These are phyloP conservation scores for Cantharis flavilabris DNA, from an alignment of 2,888 invertebrate genomes.

Conservation along the genomic window DNA sequence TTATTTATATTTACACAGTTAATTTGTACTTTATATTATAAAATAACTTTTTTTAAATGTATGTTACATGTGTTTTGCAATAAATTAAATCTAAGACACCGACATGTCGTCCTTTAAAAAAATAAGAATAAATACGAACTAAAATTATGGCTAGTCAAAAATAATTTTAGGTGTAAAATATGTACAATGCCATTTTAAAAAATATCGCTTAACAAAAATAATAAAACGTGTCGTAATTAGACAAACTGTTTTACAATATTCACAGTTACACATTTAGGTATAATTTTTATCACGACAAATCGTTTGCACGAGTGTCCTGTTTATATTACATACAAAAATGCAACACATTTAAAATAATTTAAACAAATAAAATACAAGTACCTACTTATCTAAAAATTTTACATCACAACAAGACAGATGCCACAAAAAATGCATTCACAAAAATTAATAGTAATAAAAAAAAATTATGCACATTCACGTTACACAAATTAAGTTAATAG, in stretches of 20 bases:
- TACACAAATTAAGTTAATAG: background rate
- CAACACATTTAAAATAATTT: background rate
- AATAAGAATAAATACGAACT: background rate
- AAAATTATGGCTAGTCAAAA: background rate
- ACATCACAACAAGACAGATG: background rate
- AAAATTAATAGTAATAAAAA: slow-evolving; percentile 4
- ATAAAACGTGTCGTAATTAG: background rate
- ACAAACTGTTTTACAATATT: background rate
- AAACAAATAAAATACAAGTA: background rate
- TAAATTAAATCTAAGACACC: background rate
- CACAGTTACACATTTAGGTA: background rate
- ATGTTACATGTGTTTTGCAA: background rate
- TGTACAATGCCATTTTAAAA: slow-evolving; percentile 1
- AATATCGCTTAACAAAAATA: background rate
- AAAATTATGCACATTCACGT: slow-evolving; percentile 7
- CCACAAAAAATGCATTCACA: background rate
- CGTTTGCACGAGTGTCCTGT: background rate
- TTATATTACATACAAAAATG: background rate
- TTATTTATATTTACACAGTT: slow-evolving; percentile 18
- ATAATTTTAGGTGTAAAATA: background rate
- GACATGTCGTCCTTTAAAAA: background rate
- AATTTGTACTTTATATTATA: slow-evolving; percentile 24
- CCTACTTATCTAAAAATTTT: background rate
- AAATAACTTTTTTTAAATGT: background rate
- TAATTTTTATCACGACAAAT: background rate